Conservation (phyloP, 2,113 vertebrate genomes). For the Mellivora capensis region DNA sequence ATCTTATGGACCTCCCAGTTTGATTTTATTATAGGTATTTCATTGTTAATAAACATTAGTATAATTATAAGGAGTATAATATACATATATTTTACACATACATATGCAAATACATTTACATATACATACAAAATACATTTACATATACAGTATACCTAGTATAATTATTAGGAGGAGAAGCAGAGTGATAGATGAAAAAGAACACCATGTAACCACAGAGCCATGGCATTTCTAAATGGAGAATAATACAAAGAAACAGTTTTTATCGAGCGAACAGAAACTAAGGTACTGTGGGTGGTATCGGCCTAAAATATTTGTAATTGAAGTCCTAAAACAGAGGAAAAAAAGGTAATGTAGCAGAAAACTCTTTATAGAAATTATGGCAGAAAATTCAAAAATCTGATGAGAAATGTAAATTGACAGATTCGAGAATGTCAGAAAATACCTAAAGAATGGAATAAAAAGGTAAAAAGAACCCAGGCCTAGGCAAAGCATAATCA, state of each 20-base stretch:
- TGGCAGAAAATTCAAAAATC: background rate
- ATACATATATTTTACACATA: too few species aligned
- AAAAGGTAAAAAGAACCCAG: background rate
- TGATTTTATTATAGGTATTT: background rate
- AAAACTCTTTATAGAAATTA: background rate
- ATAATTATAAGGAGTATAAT: background rate
- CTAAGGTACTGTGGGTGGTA: background rate
- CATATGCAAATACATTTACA: too few species aligned
- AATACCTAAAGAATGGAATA: background rate
- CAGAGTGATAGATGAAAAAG: background rate
- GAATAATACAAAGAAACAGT: background rate
- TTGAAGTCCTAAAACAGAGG: background rate
- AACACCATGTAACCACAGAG: background rate
- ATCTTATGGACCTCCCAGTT: background rate
- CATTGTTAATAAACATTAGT: background rate
- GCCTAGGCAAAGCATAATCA: background rate
- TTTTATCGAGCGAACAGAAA: background rate
- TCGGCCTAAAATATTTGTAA: background rate
- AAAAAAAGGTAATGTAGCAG: background rate
- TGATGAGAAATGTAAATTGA: background rate
- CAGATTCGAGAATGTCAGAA: background rate
- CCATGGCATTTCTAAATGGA: background rate
- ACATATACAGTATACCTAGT: background rate
- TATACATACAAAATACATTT: too few species aligned
- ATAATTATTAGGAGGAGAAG: background rate